Conservation (phyloP, 2,113 vertebrate genomes). For the Fregetta grallaria region DNA sequence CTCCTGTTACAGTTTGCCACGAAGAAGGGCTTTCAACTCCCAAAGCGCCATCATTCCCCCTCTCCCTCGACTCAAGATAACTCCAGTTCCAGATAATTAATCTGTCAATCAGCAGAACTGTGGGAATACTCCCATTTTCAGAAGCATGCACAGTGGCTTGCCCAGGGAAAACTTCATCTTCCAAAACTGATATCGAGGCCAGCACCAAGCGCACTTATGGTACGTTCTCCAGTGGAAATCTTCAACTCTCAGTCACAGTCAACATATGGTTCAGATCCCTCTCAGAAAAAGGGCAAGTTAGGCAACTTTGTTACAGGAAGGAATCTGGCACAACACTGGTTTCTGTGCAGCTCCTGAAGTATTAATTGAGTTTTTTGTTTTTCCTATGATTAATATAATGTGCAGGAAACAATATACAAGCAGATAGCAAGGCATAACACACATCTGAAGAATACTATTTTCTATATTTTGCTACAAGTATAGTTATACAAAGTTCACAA, state of each 20-base stretch:
- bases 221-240: background rate
- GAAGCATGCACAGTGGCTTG: background rate
- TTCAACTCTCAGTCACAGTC: background rate
- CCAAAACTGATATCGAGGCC: background rate
- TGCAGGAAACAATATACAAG: background rate
- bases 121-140: background rate
- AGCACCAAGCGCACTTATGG: background rate
- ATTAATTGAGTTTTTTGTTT: background rate
- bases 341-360: background rate
- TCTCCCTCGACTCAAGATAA: background rate
- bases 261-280: fast-evolving
- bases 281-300: background rate
- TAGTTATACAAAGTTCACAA: background rate
- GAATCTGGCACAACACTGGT: background rate
- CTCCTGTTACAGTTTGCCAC: background rate
- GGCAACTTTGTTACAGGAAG: background rate
- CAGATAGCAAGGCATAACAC: background rate
- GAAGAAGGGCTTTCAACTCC: background rate
- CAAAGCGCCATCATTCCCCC: background rate
- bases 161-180: background rate
- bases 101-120: background rate
- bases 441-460: background rate
- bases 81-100: background rate
- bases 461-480: background rate
- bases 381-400: background rate